Evolutionary conservation across 2,113 vertebrate species (phyloP).

Genomic region (Cariama cristata): DNA sequence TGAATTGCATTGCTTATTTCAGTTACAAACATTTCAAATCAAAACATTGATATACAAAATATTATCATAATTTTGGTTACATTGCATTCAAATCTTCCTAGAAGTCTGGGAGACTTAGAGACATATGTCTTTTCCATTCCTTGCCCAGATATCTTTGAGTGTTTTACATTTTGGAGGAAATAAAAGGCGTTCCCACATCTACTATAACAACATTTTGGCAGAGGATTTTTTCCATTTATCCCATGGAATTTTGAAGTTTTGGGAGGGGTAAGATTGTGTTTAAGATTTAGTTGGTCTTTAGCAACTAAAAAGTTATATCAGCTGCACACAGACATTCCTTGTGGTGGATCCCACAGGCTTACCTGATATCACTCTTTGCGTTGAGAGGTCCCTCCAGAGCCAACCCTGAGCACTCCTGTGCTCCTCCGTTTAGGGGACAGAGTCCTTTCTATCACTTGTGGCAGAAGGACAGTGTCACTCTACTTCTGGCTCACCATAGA

Average conservation of each 20-base stretch:
- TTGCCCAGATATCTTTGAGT: not conserved
- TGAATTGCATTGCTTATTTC: not conserved
- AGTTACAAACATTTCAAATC: not conserved
- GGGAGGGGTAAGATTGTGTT: not conserved
- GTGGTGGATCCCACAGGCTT: not conserved
- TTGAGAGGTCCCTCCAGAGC: not conserved
- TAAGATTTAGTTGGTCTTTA: not conserved
- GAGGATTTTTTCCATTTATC: not conserved
- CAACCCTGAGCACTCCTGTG: not conserved
- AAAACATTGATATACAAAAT: not conserved
- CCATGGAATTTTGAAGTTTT: not conserved
- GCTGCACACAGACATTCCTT: not conserved
- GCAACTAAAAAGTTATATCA: not conserved
- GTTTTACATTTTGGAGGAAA: not conserved
- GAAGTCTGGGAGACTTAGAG: not conserved
- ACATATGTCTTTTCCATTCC: not conserved
- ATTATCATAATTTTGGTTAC: not conserved
- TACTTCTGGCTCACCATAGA: not conserved
- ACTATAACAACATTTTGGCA: not conserved
- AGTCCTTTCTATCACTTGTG: not conserved
- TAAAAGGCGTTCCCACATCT: not conserved
- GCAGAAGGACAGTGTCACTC: not conserved
- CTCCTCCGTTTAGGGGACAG: not conserved
- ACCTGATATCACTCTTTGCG: not conserved
- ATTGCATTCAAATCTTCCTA: not conserved